phyloP scores from a whole-genome alignment of 1,140 invertebrate genomes.

The Ceratina australensis region DNA sequence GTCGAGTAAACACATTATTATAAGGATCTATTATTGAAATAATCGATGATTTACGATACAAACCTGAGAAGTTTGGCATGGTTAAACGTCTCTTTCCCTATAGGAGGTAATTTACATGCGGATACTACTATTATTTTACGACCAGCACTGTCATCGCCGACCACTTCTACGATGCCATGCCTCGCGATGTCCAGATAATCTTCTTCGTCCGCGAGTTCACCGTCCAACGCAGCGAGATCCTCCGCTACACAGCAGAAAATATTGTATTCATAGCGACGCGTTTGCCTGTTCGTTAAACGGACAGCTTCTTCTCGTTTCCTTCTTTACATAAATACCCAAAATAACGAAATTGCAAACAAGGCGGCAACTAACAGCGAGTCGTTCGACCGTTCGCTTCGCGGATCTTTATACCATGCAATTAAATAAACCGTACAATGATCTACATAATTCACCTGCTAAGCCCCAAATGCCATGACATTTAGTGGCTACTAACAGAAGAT shows the following conservation, averaged over 20 bases:
- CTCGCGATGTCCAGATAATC: slow-evolving; percentile 88
- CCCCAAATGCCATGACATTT: slow-evolving; percentile 69
- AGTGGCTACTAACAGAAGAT: slow-evolving; percentile 65
- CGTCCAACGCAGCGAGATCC: slow-evolving; percentile 76
- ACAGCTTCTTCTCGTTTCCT: not conserved
- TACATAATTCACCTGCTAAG: slow-evolving; percentile 67
- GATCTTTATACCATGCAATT: slow-evolving; percentile 60
- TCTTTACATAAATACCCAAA: slow-evolving; percentile 10
- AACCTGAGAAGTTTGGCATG: slow-evolving; percentile 91
- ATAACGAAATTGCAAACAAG: slow-evolving; percentile 9
- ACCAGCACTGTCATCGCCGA: slow-evolving; percentile 94
- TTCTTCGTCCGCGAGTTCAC: slow-evolving; percentile 80
- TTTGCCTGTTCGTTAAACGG: not conserved
- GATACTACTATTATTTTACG: slow-evolving; percentile 97
- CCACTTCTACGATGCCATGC: slow-evolving; percentile 93
- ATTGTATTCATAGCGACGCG: slow-evolving; percentile 19
- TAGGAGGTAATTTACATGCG: slow-evolving; percentile 93
- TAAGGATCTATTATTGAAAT: slow-evolving; percentile 27
- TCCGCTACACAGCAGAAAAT: slow-evolving; percentile 66
- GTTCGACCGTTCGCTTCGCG: slow-evolving; percentile 40
- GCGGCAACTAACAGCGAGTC: slow-evolving; percentile 13
- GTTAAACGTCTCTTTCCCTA: slow-evolving; percentile 87
- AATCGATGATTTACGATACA: slow-evolving; percentile 29
- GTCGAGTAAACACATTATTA: slow-evolving; percentile 66
- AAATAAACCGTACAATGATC: slow-evolving; percentile 65